These are phyloP conservation scores for Herpetotheres cachinnans DNA, from an alignment of 2,113 vertebrate species.

Conservation along the genomic window DNA sequence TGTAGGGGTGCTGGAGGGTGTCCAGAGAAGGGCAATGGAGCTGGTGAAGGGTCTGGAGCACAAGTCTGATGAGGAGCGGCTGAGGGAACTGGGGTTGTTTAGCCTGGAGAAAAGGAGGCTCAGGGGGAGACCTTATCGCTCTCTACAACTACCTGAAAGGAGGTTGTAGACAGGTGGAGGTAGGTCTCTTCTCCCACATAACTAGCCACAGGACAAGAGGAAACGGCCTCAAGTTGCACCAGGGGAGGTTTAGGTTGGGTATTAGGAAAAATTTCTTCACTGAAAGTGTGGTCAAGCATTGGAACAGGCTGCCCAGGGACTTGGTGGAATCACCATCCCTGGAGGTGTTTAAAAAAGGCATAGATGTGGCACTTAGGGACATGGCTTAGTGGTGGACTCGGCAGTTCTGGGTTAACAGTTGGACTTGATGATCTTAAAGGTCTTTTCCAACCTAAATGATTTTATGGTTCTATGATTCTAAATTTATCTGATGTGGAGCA, in stretches of 20 bases:
- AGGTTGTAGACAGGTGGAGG: fast-evolving
- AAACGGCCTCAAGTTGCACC: neutral
- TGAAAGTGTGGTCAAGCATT: neutral
- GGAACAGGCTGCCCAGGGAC: neutral
- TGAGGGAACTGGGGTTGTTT: neutral
- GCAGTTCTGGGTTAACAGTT: neutral
- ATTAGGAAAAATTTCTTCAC: too few species aligned
- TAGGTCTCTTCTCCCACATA: fast-evolving
- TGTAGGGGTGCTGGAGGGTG: fast-evolving
- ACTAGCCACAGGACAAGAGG: neutral
- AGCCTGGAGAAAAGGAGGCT: neutral
- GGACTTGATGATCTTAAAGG: neutral
- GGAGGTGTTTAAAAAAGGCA: neutral
- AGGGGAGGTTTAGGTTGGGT: neutral
- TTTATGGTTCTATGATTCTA: neutral
- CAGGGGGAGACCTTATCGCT: neutral
- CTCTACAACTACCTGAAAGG: neutral
- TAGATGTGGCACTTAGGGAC: neutral
- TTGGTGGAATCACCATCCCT: neutral
- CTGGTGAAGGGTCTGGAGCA: neutral
- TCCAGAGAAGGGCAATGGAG: fast-evolving
- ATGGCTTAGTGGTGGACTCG: neutral
- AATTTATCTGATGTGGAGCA: neutral
- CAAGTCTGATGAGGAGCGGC: fast-evolving
- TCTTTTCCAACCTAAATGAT: neutral